These are phyloP conservation scores for Ophioderma brevispina DNA, from an alignment of 35 echinoderm and acorn worm genomes.

Conservation along the genomic window DNA sequence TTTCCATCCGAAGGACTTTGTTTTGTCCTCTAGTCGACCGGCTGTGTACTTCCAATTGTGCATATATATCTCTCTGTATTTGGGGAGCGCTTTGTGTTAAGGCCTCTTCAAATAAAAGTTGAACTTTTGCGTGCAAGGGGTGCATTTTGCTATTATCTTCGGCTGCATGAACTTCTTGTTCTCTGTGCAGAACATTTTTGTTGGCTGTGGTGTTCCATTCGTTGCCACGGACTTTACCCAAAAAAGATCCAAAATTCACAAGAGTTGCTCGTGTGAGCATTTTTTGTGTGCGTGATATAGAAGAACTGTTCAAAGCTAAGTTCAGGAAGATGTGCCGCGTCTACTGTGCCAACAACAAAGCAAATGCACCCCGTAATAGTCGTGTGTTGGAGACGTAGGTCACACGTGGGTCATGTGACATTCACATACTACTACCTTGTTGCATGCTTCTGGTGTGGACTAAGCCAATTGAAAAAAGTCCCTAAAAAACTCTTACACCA, in stretches of 20 bases:
- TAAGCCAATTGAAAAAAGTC: neutral
- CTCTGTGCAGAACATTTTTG: neutral
- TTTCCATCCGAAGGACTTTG: neutral
- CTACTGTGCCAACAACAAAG: neutral
- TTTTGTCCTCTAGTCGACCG: neutral
- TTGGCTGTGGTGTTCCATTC: neutral
- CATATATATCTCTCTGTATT: neutral
- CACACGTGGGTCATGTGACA: too few relatives aligned
- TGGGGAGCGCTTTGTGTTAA: neutral
- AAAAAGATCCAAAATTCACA: neutral
- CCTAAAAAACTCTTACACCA: neutral
- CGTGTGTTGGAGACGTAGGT: neutral
- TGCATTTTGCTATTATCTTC: neutral
- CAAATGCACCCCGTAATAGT: neutral
- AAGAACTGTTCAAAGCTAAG: neutral
- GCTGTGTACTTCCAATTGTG: neutral
- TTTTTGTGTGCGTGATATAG: too few relatives aligned
- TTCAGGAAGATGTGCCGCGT: too few relatives aligned
- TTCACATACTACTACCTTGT: neutral
- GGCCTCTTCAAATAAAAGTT: neutral
- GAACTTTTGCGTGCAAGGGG: neutral
- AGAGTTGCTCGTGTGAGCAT: neutral
- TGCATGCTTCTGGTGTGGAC: neutral
- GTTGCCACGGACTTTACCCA: neutral
- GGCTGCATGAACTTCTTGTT: neutral